Base-by-base conservation (phyloP, 2,113 vertebrate genomes). In the Trogon melanurus region DNA sequence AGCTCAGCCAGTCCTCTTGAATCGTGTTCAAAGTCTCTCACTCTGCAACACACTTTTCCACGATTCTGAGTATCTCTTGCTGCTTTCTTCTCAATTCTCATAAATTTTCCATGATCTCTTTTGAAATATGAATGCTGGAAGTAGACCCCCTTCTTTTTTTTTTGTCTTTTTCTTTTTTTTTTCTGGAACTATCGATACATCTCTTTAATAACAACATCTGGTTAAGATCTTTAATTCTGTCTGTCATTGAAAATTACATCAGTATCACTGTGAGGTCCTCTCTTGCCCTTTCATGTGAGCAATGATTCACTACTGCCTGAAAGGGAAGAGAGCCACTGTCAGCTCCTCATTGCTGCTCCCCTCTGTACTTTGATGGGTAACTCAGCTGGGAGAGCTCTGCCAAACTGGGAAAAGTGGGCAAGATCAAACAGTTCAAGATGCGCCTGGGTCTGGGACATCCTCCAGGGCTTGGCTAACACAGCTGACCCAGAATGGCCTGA, bases 121-220 rank as follows among this genome's bases (percentile, higher is more conserved):
- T 73, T 93, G 51, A 74, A 90, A 67, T 74, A 26, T 1, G 4
- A 32, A 41, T 12, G 19, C 32, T 88, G 65, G 64, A 90, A 91
- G 25, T 11, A 85, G 62, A 48, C 11, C 54, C 4, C 36, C 36
- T 9, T 9, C 36, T 36, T 1, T 27, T 32, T n/a, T 41, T 29
- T 19, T 41, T 41, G 41, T 41, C 10, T 41, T 41, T 41, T 18
- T 29, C 14, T 34, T 44, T 73, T 32, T 45, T 45, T 73, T 70
- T 76, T 25, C 80, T 78, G 71, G 20, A 90, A 74, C 60, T 45
- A 67, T 11, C 11, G 20, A 72, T 80, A 32, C 32, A 57, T 7
- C 25, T 85, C 45, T 80, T 90, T 86, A 88, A 81, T 41, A 86
- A 32, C 20, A 72, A 44, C 65, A 81, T 91, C 79, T 93, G 88